Evolutionary conservation across 2,888 invertebrate genomes (phyloP).

Genomic region (Drosophila nigricruria): DNA sequence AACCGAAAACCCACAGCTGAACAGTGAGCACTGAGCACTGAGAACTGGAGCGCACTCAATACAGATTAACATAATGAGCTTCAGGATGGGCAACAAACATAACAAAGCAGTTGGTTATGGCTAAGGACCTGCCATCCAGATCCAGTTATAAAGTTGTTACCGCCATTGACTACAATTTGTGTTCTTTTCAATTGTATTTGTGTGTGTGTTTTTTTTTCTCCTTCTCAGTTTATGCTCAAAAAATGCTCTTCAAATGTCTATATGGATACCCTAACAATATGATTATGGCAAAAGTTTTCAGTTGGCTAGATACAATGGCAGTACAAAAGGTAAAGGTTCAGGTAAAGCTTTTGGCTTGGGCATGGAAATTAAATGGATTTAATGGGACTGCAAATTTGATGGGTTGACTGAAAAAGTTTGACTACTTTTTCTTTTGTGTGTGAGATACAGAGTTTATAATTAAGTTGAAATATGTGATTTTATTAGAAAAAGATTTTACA

Average conservation of each 20-base stretch:
- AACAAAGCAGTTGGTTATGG: conserved; percentile 24
- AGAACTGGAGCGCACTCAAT: conserved; percentile 19
- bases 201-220: not conserved
- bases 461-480: not conserved
- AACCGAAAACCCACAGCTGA: conserved; percentile 5
- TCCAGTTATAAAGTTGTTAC: conserved; percentile 71
- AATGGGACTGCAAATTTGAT: conserved; percentile 2
- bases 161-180: conserved; percentile 73
- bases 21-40: conserved; percentile 19
- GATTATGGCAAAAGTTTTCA: conserved; percentile 22
- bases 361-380: conserved; percentile 21
- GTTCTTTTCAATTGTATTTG: conserved; percentile 43
- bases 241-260: conserved; percentile 51
- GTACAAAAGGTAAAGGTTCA: not conserved
- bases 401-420: conserved; percentile 10
- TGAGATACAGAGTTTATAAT: not conserved
- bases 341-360: conserved; percentile 3
- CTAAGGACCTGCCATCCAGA: conserved; percentile 11
- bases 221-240: conserved; percentile 25
- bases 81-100: conserved; percentile 46
- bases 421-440: not conserved
- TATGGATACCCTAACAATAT: conserved; percentile 36
- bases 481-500: not conserved
- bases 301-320: not conserved
- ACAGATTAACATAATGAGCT: conserved; percentile 76